Evolutionary conservation across 1,140 invertebrate species (phyloP), one percentile per base, ranked within the genome.

Genomic region (Calliopsis andreniformis): DNA sequence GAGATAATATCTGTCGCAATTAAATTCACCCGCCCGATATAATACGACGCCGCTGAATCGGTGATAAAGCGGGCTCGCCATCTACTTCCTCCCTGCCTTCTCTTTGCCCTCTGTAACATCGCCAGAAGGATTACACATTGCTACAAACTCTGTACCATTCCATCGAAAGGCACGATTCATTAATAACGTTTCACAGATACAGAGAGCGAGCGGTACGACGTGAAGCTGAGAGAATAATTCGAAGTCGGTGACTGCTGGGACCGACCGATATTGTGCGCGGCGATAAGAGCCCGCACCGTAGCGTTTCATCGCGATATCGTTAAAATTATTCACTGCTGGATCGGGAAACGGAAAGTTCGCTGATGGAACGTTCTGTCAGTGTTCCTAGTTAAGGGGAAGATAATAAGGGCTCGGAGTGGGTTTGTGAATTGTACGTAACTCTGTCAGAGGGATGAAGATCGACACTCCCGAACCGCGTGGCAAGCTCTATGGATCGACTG

Each of bases 1-100:
- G 28, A 32, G 53, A 73, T 73, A 73, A 45, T 66, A 73, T 66
- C 49, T 28, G 47, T 56, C 61, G 70, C 62, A 67, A 67, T 75
- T 67, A 67, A 75, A 56, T 75, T 73, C 71, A 49, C 63, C 62
- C 39, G 61, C 23, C 62, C 49, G 61, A 66, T 67, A 47, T 75
- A 56, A 67, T 67, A 49, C 71, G 63, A 66, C 16, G 47, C n/a
- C 30, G 35, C 28, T 39, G 39, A 75, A 67, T 75, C 62, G 71
- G 63, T 47, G 71, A 67, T 67, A 67, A 75, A 75, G 61, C 12
- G 42, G 35, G 16, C 51, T 66, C 62, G n/a, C 18, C 25, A 12
- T 7, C 23, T 1, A 35, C 2, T 2, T 16, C 14, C 67, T 39
- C 14, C 7, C 3, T 16, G 7, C 42, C 12, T 6, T 6, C 58